phyloP scores from a whole-genome alignment of 2,113 vertebrate genomes.

The Oryzias curvinotus region DNA sequence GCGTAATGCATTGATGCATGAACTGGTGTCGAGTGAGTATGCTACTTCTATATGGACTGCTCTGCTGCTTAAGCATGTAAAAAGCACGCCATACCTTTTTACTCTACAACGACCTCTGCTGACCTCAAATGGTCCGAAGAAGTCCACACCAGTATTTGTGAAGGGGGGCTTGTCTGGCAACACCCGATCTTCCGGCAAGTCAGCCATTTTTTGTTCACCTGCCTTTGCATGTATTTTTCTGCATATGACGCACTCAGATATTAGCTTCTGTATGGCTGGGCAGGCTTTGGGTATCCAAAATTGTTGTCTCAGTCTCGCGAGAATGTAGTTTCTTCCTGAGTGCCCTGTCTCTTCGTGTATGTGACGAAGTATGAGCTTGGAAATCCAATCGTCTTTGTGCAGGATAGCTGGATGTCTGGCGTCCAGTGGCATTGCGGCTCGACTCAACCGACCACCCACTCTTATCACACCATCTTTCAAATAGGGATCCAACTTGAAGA shows the following conservation, averaged over 20 bases:
- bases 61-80: not conserved
- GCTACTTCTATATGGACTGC: not conserved
- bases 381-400: not conserved
- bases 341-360: too few relatives aligned
- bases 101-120: not conserved
- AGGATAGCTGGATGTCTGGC: not conserved
- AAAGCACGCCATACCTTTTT: not conserved
- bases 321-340: too few relatives aligned
- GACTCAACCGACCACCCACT: not conserved
- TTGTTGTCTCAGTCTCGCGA: too few relatives aligned
- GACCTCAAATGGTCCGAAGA: not conserved
- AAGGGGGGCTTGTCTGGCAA: not conserved
- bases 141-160: conserved; percentile 2
- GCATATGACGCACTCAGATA: not conserved
- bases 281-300: not conserved
- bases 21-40: not conserved
- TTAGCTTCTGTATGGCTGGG: not conserved
- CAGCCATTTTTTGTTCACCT: not conserved
- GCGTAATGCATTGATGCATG: not conserved
- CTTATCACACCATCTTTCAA: not conserved
- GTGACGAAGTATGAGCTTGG: not conserved
- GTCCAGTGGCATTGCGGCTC: not conserved
- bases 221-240: not conserved
- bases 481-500: not conserved
- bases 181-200: not conserved